phyloP scores from a whole-genome alignment of 2,113 vertebrate genomes.

The Oreochromis spilurus region DNA sequence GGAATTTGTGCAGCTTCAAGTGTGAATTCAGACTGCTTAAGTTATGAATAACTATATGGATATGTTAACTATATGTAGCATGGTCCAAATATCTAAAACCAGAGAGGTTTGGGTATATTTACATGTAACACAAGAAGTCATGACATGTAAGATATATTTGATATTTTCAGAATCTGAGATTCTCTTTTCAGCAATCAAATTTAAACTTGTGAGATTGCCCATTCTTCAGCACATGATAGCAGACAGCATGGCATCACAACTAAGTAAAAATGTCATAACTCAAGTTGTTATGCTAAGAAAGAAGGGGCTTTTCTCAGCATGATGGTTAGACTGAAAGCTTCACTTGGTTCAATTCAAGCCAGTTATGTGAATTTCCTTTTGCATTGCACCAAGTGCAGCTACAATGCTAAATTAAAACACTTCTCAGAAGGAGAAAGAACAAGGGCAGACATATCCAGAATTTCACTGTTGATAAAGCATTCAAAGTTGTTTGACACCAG shows the following conservation, averaged over 20 bases:
- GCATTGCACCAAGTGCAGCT: background rate
- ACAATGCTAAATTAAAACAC: background rate
- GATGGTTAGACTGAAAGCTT: background rate
- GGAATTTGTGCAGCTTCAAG: background rate
- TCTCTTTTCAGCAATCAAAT: background rate
- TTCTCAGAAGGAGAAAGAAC: background rate
- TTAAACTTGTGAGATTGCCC: background rate
- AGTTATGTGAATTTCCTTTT: background rate
- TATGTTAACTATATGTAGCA: background rate
- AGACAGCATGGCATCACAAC: background rate
- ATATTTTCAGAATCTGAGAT: background rate
- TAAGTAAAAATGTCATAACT: background rate
- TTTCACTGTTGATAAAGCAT: background rate
- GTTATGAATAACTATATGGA: background rate
- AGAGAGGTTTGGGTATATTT: background rate
- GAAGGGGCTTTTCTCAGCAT: background rate
- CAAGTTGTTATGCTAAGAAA: background rate
- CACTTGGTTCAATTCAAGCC: background rate
- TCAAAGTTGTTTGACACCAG: background rate
- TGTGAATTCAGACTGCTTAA: background rate
- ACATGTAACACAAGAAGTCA: background rate
- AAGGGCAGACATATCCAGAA: background rate
- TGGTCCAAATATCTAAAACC: background rate
- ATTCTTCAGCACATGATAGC: background rate
- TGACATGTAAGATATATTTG: background rate